Base-by-base conservation (phyloP, 1,140 invertebrate genomes). In the Anastrepha obliqua region DNA sequence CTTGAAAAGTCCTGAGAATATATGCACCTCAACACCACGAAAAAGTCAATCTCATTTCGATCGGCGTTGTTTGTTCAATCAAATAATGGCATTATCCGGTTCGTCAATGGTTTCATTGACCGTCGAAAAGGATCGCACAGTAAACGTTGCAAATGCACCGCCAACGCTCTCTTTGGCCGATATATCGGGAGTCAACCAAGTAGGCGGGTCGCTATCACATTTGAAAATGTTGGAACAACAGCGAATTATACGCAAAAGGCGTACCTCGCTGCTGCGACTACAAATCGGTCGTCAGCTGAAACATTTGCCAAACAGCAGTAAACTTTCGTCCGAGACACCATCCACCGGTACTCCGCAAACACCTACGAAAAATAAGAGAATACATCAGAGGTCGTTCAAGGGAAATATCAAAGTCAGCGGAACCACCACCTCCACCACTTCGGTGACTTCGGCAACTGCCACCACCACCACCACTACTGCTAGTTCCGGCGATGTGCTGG, bases 1-100 rank as follows among this genome's bases (percentile, higher is more conserved):
- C 59, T 42, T 58, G 20, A 59, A 81, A 64, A 87, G 39, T 29
- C 11, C 60, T 6, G 55, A 60, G n/a, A 58, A 20, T 4, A 89
- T 91, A 55, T 90, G 90, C 65, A 90, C 91, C 5, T 92, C 91
- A 7, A 92, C 91, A 55, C 91, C 91, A 5, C 90, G 91, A 15
- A 91, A 91, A 86, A 91, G 89, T 42, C 89, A 88, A 86, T 88
- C 89, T 42, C 89, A 90, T 88, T 91, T 89, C 59, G 89, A 92
- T 89, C 89, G 90, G 55, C 89, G 89, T 44, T 88, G 89, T 85
- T 58, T 90, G 86, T 47, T 89, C 8, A 87, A 89, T 87, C 64
- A 86, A 55, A 58, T 89, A 5, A 74, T 88, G 62, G 58, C 85
- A 11, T 20, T 85, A 47, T 85, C 88, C n/a, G n/a, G 47, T 20